Base-by-base conservation (phyloP, 2,113 vertebrate species). In the Misgurnus anguillicaudatus region DNA sequence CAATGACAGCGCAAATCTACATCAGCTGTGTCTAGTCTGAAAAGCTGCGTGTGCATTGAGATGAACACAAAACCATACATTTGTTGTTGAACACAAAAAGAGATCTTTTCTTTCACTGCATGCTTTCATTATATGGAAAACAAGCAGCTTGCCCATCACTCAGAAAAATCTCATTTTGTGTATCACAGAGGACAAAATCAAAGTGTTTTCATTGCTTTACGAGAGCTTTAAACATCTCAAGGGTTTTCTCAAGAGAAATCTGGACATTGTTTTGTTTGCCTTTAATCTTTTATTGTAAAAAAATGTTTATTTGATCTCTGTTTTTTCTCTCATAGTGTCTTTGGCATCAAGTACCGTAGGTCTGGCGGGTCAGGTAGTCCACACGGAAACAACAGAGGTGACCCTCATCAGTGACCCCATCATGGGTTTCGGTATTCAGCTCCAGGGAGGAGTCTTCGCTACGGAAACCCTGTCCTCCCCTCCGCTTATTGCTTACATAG, bases 381-480 rank as follows among this genome's bases (percentile, higher is more conserved):
- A 99, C 91, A 99, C 97, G 0, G 98, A 99, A 89, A 98, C 95
- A 81, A 97, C 97, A 0, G 96, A 99, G 89, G 96, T 99, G 3
- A 90, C 87, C 77, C 89, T 99, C 89, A 91, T 95, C 17, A 95
- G 96, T 53, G 97, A 99, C 86, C 95, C 96, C 53, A 84, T 99
- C 75, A 92, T 95, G 69, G 98, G 98, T 63, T 99, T 99, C 82
- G 98, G 98, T 71, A 95, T 99, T 83, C 98, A 99, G 85, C 94
- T 99, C 85, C 98, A 99, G 87, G 97, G 98, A 4, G 97, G 98
- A 0, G 96, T 99, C 77, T 99, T 99, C 36, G 95, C 98, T 85
- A 99, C 98, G 0, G 98, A 99, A 86, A 98, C 97, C 0, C 92
- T 99, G 64, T 96, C 96, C 78, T 99, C 97, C n/a, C 98, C 97